These are phyloP conservation scores for Chionomys nivalis DNA, from an alignment of 2,113 vertebrate genomes.

Conservation along the genomic window DNA sequence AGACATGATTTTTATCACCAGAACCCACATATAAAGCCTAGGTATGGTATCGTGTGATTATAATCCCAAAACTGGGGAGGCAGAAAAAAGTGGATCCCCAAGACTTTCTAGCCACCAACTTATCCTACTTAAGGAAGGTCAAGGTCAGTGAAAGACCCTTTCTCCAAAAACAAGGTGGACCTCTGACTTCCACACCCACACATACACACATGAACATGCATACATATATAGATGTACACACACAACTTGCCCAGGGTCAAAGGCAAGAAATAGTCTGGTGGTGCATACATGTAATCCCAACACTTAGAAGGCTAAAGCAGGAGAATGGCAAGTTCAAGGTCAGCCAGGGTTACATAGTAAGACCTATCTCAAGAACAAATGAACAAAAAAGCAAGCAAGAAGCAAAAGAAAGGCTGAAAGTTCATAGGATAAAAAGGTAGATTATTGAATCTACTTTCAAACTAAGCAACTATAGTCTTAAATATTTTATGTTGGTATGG, in stretches of 20 bases:
- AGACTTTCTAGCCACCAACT: not conserved
- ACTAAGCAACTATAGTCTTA: too few relatives aligned
- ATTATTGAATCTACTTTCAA: too few relatives aligned
- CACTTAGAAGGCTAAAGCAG: not conserved
- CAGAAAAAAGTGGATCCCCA: not conserved
- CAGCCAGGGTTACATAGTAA: not conserved
- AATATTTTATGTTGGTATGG: too few relatives aligned
- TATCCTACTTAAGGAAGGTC: not conserved
- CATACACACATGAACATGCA: not conserved
- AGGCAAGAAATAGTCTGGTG: constrained; percentile 12
- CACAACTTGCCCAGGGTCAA: constrained; percentile 9
- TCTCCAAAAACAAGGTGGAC: not conserved
- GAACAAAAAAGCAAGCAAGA: not conserved
- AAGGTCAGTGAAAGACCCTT: not conserved
- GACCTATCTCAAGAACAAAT: not conserved
- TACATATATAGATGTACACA: not conserved
- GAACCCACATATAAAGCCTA: not conserved
- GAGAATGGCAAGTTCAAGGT: not conserved
- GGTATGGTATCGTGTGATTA: not conserved
- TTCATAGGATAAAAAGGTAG: too few relatives aligned
- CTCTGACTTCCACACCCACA: not conserved
- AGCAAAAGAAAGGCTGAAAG: not conserved
- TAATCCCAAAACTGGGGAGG: not conserved
- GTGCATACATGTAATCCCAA: not conserved
- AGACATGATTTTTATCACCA: not conserved